Evolutionary conservation across 2,797 vertebrate genomes (phyloP).

Genomic region (Coccyzus lansbergi): DNA sequence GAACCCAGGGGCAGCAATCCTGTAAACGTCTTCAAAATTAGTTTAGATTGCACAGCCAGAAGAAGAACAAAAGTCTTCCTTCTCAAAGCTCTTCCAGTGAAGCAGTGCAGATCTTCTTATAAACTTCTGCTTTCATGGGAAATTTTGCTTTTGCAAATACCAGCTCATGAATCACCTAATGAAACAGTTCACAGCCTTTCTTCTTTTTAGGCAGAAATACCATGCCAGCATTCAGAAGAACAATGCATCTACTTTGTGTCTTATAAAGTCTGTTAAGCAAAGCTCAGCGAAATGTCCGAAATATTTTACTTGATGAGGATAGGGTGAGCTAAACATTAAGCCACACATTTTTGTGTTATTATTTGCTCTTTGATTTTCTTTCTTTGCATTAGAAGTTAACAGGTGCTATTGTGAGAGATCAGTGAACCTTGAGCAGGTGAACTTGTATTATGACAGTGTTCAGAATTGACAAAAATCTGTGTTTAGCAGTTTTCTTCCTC

Average conservation of each 20-base stretch:
- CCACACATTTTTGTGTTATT: neutral
- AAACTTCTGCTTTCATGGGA: neutral
- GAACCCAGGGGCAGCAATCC: neutral
- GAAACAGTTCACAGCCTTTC: neutral
- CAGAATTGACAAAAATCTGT: neutral
- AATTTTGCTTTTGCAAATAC: neutral
- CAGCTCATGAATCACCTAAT: neutral
- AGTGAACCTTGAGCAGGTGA: neutral
- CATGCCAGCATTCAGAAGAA: neutral
- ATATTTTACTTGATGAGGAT: neutral
- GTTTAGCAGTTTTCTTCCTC: neutral
- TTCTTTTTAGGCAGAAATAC: neutral
- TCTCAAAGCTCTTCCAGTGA: neutral
- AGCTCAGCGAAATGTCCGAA: neutral
- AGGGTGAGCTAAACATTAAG: slow-evolving; percentile 4
- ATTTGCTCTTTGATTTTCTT: neutral
- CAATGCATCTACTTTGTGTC: neutral
- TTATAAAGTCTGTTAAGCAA: neutral
- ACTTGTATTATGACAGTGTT: neutral
- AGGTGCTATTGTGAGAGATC: neutral
- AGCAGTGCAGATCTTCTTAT: neutral
- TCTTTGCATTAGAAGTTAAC: neutral
- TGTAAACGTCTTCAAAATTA: neutral
- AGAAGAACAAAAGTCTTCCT: neutral
- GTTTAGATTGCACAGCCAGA: neutral